These are phyloP conservation scores for Eledone cirrhosa DNA, from an alignment of 2,888 invertebrate species.

Conservation along the genomic window DNA sequence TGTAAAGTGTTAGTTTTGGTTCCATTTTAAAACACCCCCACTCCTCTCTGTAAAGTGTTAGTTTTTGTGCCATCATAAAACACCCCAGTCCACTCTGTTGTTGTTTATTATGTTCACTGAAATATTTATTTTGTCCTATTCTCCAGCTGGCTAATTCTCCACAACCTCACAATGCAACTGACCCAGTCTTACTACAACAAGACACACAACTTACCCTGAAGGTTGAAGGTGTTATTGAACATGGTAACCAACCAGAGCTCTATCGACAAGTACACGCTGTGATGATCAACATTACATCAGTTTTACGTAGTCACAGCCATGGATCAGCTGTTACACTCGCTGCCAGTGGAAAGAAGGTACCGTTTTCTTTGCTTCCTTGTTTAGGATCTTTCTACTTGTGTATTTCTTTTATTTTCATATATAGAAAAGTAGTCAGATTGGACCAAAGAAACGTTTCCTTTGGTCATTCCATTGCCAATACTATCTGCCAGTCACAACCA, in stretches of 20 bases:
- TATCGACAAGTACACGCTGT: constrained; percentile 79
- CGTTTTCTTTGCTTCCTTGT: too few species aligned
- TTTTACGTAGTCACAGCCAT: constrained; percentile 64
- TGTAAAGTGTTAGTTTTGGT: too few species aligned
- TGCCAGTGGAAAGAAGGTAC: constrained; percentile 37
- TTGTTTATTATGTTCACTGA: background rate
- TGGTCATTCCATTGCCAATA: too few species aligned
- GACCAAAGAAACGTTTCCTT: too few species aligned
- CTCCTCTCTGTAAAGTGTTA: too few species aligned
- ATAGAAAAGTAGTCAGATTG: too few species aligned
- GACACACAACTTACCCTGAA: constrained; percentile 87
- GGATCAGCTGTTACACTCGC: constrained; percentile 43
- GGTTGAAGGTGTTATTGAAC: constrained; percentile 89
- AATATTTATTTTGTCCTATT: background rate
- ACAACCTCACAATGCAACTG: constrained; percentile 80
- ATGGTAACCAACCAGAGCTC: constrained; percentile 72
- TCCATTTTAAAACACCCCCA: too few species aligned
- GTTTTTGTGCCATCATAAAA: too few species aligned
- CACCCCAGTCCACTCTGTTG: too few species aligned
- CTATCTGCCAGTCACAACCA: too few species aligned
- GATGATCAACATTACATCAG: constrained; percentile 77
- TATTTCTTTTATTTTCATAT: too few species aligned
- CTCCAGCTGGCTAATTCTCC: constrained; percentile 79
- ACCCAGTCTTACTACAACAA: constrained; percentile 83
- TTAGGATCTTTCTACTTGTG: too few species aligned